Evolutionary conservation across 30 jellyfish, hydroid and myxozoan species (phyloP), one percentile per base, ranked within the genome.

Genomic region (Hydra vulgaris): DNA sequence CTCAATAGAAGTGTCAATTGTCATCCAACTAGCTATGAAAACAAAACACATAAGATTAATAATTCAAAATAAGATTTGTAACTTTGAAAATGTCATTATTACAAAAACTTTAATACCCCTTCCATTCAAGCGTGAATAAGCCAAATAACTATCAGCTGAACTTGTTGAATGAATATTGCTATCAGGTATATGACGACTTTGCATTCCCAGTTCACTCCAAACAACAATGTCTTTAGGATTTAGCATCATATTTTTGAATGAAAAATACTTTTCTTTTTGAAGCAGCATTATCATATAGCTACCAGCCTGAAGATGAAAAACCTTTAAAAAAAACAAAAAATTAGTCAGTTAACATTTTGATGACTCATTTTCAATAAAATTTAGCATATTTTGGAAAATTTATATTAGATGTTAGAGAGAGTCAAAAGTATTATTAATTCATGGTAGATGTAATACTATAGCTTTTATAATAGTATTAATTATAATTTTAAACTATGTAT

Each of bases 131-230:
- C 85, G 21, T 1, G 85, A 5, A 23, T 27, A 78, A 25, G 54
- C 85, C 19, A 53, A 53, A 7, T 8, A 22, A 23, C 20, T 23
- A 23, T 69, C 68, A 19, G 52, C 19, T 1, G 25, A 66, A 78
- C 21, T 69, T 18, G n/a, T 22, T 67, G 82, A 18, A 17, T 70
- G 17, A 76, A 88, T 23, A 68, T 73, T 67, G 21, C 80, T 25
- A 70, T 89, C 97, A 77, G 84, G 85, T 0, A 89, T 89, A 73
- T 54, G 87, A 61, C 74, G 85, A 74, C 79, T 89, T 70, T 89
- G 97, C 94, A 82, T 70, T 53, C 97, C 97, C 54, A 89, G 87
- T 18, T 86, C 81, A 18, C 89, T 54, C 97, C 97, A 89, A 12
- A 88, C 74, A 17, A 21, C 71, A 15, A 89, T 74, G 0, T 72